Evolutionary conservation across 1,140 invertebrate species (phyloP).

Genomic region (Cotesia vestalis): DNA sequence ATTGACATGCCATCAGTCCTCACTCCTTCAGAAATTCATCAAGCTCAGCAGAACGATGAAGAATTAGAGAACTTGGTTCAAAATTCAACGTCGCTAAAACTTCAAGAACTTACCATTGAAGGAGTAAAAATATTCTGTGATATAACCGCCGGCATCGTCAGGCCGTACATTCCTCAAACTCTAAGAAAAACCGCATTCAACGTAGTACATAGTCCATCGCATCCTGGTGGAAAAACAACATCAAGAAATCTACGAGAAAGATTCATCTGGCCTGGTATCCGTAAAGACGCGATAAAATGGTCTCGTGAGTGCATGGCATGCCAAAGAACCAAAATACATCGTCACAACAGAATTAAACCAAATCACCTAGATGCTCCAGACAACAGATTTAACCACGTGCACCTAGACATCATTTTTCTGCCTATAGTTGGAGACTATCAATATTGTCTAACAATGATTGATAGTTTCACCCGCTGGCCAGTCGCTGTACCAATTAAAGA

Average conservation of each 20-base stretch:
- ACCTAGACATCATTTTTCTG: conserved; percentile 53
- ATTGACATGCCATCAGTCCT: conserved; percentile 35
- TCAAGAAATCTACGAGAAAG: conserved; percentile 38
- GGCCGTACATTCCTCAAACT: conserved; percentile 43
- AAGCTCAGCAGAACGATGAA: conserved; percentile 42
- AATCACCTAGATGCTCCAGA: conserved; percentile 31
- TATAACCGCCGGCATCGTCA: conserved; percentile 32
- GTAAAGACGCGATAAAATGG: conserved; percentile 38
- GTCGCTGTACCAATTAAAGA: conserved; percentile 53
- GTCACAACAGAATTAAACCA: conserved; percentile 37
- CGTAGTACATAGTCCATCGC: conserved; percentile 38
- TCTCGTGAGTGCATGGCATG: conserved; percentile 42
- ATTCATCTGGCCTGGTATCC: conserved; percentile 49
- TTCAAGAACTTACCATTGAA: conserved; percentile 30
- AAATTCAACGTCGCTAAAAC: conserved; percentile 21
- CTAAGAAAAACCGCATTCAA: conserved; percentile 39
- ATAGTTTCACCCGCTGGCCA: conserved; percentile 55
- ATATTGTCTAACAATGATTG: conserved; percentile 33
- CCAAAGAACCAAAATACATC: conserved; percentile 42
- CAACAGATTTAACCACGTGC: conserved; percentile 45
- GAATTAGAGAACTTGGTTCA: conserved; percentile 35
- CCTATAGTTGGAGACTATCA: conserved; percentile 30
- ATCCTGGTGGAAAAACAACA: conserved; percentile 43
- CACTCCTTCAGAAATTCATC: conserved; percentile 31
- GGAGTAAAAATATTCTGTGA: conserved; percentile 34